phyloP scores from a whole-genome alignment of 2,797 vertebrate species.

The Catharus ustulatus region DNA sequence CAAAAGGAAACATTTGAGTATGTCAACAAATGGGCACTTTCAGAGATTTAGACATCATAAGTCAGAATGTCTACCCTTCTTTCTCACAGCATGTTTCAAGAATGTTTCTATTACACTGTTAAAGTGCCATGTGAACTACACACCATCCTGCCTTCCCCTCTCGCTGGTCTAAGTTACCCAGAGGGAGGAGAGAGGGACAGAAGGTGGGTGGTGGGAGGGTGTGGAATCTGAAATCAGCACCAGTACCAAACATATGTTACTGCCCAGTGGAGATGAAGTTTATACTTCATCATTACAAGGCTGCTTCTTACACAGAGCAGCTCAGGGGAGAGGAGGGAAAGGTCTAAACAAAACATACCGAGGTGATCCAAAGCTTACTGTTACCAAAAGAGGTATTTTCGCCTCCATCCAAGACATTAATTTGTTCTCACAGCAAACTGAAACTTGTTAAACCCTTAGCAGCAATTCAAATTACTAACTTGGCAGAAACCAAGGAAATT shows the following conservation, averaged over 20 bases:
- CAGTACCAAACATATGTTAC: background rate
- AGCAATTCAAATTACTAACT: background rate
- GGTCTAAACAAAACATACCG: background rate
- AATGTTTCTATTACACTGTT: background rate
- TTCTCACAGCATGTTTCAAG: background rate
- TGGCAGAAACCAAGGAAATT: background rate
- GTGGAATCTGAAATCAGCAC: background rate
- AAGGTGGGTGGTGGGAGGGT: background rate
- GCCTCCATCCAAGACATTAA: background rate
- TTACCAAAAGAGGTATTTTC: background rate
- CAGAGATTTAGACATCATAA: background rate
- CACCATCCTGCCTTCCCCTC: background rate
- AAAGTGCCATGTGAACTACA: background rate
- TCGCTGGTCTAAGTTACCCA: background rate
- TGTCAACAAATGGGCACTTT: accelerated
- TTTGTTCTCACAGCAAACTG: background rate
- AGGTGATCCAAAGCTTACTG: background rate
- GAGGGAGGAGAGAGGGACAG: background rate
- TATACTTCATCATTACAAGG: background rate
- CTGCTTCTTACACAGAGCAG: background rate
- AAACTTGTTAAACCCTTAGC: background rate
- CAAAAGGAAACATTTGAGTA: background rate
- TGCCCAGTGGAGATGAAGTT: background rate
- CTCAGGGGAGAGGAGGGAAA: background rate
- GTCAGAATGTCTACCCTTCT: background rate